Percentiles rank a stretch among this genome's conserved stretches.
Conservation (phyloP, 2,888 invertebrate species). For the Hyles lineata region DNA sequence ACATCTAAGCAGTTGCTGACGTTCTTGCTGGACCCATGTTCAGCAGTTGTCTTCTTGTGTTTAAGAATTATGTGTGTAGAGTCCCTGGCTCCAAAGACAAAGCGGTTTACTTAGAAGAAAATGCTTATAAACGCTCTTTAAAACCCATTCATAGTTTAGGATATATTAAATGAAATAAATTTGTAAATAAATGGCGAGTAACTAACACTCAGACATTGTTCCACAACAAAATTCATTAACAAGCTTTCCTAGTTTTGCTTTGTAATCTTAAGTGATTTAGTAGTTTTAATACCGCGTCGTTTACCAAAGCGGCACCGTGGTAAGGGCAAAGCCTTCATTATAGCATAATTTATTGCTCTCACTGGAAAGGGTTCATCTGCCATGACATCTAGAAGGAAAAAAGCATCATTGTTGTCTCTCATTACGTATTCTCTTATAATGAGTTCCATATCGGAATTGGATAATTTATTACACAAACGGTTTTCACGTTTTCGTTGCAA, state of each 20-base stretch:
- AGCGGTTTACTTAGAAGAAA: no score
- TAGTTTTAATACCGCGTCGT: background rate
- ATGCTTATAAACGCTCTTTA: no score
- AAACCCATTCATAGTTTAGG: no score
- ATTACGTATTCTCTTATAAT: slow-evolving; percentile 20
- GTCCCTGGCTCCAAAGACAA: no score
- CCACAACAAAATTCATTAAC: background rate
- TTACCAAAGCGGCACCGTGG: slow-evolving; percentile 34
- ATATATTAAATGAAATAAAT: no score
- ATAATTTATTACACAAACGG: background rate
- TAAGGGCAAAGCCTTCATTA: slow-evolving; percentile 56
- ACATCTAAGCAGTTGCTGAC: no score
- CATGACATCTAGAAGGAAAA: slow-evolving; percentile 42
- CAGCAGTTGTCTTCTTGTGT: no score
- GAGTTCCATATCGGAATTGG: slow-evolving; percentile 14
- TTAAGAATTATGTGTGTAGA: no score
- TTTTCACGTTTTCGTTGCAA: no score
- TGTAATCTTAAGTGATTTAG: background rate
- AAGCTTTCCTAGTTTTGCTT: background rate
- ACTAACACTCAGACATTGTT: no score
- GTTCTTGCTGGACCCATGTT: no score
- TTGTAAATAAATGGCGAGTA: no score
- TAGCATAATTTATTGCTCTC: slow-evolving; percentile 59
- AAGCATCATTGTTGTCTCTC: slow-evolving; percentile 33
- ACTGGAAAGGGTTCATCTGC: slow-evolving; percentile 57